Evolutionary conservation across 1,140 invertebrate genomes (phyloP), one percentile per base, ranked within the genome.

Genomic region (Zaprionus taronus): DNA sequence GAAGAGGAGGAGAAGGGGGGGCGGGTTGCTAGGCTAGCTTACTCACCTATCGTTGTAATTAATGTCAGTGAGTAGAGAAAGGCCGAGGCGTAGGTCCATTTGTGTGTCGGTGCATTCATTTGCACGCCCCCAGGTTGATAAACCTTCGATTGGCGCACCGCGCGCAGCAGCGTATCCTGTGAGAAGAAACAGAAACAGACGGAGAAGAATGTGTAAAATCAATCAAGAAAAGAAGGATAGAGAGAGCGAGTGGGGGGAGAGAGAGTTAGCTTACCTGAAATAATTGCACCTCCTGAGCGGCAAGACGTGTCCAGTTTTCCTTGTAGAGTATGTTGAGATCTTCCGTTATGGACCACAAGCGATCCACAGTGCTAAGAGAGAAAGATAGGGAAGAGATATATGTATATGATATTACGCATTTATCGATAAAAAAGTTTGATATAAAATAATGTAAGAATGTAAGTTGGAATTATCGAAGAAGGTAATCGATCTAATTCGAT

Each of bases 11-110:
- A 17, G n/a, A 24, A 34, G 31, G 14, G 41, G 31, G 14, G 28
- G 44, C 14, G 26, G 44, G 28, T n/a, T 41, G 12, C 17, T 24
- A 51, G 26, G 20, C 11, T 65, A 51, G 47, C 20, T 51, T 24
- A 94, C 95, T 96, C 93, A 99, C 98, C 98, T 83, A 99, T 99
- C 58, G 98, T 99, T 4, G 98, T 99, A 77, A 99, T 98, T 55
- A 99, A 95, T 28, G 98, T 99, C 55, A 99, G 94, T 17, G 98
- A 98, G 93, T 99, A 99, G 15, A 99, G 95, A 93, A 99, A 97
- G 77, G 97, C 97, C 38, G 97, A 96, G 57, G 97, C 96, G 92
- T 98, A 98, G 44, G 96, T 97, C 97, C 97, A 99, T 80, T 96
- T 95, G 89, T 96, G 95, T 49, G 92, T 79, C 68, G 91, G 90